Conservation (phyloP, 2,888 invertebrate species). For the Drosophila setosimentum region DNA sequence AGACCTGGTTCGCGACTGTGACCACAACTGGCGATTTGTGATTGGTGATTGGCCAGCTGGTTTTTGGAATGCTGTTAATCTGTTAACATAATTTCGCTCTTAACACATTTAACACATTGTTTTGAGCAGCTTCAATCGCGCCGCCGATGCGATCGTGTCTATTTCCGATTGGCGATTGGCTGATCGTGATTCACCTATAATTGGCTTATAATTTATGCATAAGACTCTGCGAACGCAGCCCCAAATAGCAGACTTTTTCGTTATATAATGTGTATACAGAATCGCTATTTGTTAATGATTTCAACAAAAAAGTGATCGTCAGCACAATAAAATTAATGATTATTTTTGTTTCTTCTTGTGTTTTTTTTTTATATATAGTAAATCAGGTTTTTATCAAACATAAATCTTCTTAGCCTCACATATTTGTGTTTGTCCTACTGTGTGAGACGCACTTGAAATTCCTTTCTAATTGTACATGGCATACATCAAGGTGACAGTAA, state of each 20-base stretch:
- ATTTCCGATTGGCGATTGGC: slow-evolving; percentile 66
- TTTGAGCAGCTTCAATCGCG: slow-evolving; percentile 68
- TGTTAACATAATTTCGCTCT: slow-evolving; percentile 80
- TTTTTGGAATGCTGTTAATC: slow-evolving; percentile 76
- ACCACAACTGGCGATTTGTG: slow-evolving; percentile 39
- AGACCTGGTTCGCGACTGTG: slow-evolving; percentile 36
- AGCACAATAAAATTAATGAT: slow-evolving; percentile 78
- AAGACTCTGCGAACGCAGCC: slow-evolving; percentile 53
- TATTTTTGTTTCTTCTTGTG: slow-evolving; percentile 45
- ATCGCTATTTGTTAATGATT: slow-evolving; percentile 76
- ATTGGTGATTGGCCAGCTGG: slow-evolving; percentile 49
- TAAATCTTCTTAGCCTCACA: slow-evolving; percentile 58
- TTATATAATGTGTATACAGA: slow-evolving; percentile 67
- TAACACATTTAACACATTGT: slow-evolving; percentile 80
- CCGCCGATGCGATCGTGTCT: slow-evolving; percentile 57
- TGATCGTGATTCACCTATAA: slow-evolving; percentile 76
- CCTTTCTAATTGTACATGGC: slow-evolving; percentile 74
- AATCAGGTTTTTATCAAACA: slow-evolving; percentile 65
- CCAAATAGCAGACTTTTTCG: slow-evolving; percentile 61
- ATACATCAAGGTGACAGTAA: slow-evolving; percentile 47
- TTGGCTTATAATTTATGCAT: slow-evolving; percentile 78
- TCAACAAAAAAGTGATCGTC: slow-evolving; percentile 78
- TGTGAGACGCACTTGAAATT: slow-evolving; percentile 66
- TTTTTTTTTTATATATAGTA: slow-evolving; percentile 45
- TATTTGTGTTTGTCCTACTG: slow-evolving; percentile 15